Base-by-base conservation (phyloP, 2,113 vertebrate genomes). In the Cheilinus undulatus region DNA sequence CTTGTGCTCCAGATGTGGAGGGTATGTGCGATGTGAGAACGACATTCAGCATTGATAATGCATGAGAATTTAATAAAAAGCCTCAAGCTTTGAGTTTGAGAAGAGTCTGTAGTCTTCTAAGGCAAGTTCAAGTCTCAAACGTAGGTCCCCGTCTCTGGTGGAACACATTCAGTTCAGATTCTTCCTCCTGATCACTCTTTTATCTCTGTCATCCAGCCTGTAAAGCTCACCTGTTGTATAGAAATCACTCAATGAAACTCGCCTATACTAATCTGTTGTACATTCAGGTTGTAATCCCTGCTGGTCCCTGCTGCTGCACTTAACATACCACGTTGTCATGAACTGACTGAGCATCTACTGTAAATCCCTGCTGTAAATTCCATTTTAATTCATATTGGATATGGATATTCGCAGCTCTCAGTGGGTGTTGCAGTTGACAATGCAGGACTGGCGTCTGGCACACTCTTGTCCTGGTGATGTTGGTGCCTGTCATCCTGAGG, bases 311-410 rank as follows among this genome's bases (percentile, higher is more conserved):
- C 58, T 59, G 67, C 20, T 57, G 70, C 52, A 69, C 62, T 80
- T 78, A 69, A 54, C 50, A 19, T 26, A 46, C 48, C 53, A 67
- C 42, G 50, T 38, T 78, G 45, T 71, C 53, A 61, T 66, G 46
- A 61, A 56, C 54, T 75, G 67, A 82, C 67, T 45, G 23, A 57
- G 50, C 70, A 51, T 75, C 58, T 54, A 27, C 11, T 8, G 30
- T 74, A 76, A 85, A 83, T 83, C 82, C 79, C 64, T 30, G 19
- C 56, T 62, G 26, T 52, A 52, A 76, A 82, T 68, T 76, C 68
- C 60, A 42, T 22, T 64, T 32, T 69, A 32, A 73, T 78, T 78
- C 63, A 79, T 46, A 69, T 49, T 69, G 61, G 68, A 86, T 45
- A 70, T 51, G 64, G 65, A 82, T 60, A 71, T 72, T 52, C 23